Evolutionary conservation across 2,113 vertebrate species (phyloP).

Genomic region (Scolopax mira): DNA sequence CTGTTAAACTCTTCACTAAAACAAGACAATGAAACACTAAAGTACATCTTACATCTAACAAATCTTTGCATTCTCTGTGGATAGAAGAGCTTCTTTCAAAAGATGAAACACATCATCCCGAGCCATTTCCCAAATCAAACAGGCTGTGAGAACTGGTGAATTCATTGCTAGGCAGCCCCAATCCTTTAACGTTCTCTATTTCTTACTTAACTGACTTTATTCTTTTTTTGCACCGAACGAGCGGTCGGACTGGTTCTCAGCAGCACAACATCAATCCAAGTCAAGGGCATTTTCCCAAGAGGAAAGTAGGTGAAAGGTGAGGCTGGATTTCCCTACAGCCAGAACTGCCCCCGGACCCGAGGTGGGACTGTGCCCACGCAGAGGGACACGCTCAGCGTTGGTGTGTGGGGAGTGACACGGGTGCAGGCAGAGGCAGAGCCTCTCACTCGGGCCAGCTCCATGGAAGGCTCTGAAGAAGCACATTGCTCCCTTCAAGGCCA

Average conservation of each 20-base stretch:
- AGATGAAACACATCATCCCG: fast-evolving
- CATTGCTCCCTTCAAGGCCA: background rate
- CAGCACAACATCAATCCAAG: background rate
- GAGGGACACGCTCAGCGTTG: fast-evolving
- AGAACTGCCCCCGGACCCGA: background rate
- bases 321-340: background rate
- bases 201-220: background rate
- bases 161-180: background rate
- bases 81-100: background rate
- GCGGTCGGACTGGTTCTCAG: slow-evolving; percentile 27
- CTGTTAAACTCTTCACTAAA: background rate
- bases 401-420: fast-evolving
- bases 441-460: fast-evolving
- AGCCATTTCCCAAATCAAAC: background rate
- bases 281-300: background rate
- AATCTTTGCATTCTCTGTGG: background rate
- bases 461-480: background rate
- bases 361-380: background rate
- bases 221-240: background rate
- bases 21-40: background rate
- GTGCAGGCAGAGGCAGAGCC: background rate
- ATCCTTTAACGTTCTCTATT: background rate
- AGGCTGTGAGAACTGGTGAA: background rate
- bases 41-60: background rate
- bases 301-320: slow-evolving; percentile 19